Conservation (phyloP, 1,140 invertebrate genomes). For the Conus betulinus region DNA sequence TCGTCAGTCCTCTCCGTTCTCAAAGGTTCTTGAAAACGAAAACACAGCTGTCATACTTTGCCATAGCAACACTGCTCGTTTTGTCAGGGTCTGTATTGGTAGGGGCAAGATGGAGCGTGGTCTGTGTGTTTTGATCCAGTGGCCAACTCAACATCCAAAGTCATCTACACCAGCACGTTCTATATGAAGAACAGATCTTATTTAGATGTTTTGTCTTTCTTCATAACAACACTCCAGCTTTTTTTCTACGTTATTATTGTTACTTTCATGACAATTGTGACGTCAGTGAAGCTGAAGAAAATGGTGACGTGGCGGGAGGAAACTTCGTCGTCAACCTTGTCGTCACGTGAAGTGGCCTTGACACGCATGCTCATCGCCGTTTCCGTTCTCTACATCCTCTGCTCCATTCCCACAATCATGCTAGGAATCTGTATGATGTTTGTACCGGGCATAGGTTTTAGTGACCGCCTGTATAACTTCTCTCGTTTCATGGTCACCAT, state of each 20-base stretch:
- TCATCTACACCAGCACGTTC: background rate
- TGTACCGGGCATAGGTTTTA: background rate
- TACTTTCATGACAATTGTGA: background rate
- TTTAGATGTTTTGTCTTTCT: background rate
- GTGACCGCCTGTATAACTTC: background rate
- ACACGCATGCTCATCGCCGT: background rate
- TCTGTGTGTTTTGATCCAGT: background rate
- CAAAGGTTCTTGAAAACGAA: slow-evolving; percentile 6
- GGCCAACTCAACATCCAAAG: background rate
- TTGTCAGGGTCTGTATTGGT: background rate
- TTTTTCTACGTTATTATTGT: background rate
- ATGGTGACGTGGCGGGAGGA: slow-evolving; percentile 8
- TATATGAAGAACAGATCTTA: background rate
- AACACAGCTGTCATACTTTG: slow-evolving; percentile 1
- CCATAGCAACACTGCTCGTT: background rate
- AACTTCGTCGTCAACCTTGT: background rate
- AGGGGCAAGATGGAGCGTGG: background rate
- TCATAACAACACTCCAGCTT: background rate
- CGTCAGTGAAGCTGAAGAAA: slow-evolving; percentile 10
- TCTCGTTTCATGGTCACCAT: background rate
- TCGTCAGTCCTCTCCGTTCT: background rate
- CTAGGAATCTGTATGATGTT: background rate
- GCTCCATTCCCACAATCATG: background rate
- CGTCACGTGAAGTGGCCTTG: background rate
- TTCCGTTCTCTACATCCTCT: slow-evolving; percentile 6